These are phyloP conservation scores for Pseudotriccus pelzelni DNA, from an alignment of 2,797 vertebrate genomes.

Conservation along the genomic window DNA sequence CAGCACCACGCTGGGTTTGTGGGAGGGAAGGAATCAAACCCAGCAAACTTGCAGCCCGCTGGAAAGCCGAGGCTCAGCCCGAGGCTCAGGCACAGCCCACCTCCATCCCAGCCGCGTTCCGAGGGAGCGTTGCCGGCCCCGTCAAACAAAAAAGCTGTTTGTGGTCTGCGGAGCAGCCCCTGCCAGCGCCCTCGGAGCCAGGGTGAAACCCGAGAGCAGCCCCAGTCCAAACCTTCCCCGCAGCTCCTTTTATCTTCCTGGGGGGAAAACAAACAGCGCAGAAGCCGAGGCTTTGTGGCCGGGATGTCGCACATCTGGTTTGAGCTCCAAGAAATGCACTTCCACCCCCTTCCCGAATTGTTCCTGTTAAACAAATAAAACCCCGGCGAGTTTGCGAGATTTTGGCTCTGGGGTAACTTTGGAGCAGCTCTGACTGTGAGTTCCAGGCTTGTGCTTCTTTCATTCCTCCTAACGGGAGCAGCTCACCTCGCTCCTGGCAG, in stretches of 20 bases:
- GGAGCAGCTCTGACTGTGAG: neutral
- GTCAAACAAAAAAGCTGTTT: neutral
- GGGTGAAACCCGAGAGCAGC: neutral
- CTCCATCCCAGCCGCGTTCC: rapidly evolving
- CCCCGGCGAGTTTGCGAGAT: neutral
- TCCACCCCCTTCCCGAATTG: neutral
- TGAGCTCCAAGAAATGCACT: neutral
- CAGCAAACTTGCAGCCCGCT: rapidly evolving
- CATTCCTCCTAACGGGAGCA: neutral
- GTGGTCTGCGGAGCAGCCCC: neutral
- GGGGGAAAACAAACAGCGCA: neutral
- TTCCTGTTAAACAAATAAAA: conserved; percentile 36
- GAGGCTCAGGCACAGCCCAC: neutral
- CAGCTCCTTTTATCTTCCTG: conserved; percentile 4
- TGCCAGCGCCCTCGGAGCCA: neutral
- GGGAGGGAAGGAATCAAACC: neutral
- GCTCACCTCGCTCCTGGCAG: rapidly evolving
- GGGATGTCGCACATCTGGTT: conserved; percentile 44
- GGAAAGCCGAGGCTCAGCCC: neutral
- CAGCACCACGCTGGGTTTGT: rapidly evolving
- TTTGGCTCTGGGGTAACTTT: neutral
- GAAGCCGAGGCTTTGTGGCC: neutral
- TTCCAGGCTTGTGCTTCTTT: neutral
- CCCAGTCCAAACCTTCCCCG: neutral
- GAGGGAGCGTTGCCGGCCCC: rapidly evolving